phyloP scores from a whole-genome alignment of 1,140 invertebrate species.

The Chrysopa pallens region DNA sequence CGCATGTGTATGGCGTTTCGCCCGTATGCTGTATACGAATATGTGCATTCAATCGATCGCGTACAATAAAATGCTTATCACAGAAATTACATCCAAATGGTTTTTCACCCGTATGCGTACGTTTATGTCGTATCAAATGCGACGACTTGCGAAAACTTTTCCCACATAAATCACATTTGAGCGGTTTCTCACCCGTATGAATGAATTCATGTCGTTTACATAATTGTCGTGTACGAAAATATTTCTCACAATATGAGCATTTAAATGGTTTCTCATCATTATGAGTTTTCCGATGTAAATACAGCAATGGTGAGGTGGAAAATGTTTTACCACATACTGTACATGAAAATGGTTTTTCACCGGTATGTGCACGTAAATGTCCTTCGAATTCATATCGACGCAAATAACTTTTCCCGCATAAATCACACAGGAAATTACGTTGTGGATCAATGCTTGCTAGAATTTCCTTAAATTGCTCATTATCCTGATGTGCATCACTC shows the following conservation, averaged over 20 bases:
- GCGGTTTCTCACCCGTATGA: slow-evolving; percentile 43
- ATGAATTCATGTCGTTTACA: slow-evolving; percentile 31
- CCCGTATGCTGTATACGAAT: slow-evolving; percentile 3
- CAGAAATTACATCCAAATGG: slow-evolving; percentile 4
- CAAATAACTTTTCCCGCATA: slow-evolving; percentile 1
- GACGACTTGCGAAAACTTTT: slow-evolving; percentile 33
- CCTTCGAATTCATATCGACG: background rate
- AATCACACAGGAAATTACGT: background rate
- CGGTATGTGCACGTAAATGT: background rate
- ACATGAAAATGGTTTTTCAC: slow-evolving; percentile 3
- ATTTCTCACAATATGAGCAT: slow-evolving; percentile 7
- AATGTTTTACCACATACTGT: background rate
- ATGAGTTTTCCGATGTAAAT: background rate
- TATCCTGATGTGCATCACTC: background rate
- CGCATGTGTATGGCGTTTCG: slow-evolving; percentile 2
- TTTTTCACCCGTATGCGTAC: slow-evolving; percentile 8
- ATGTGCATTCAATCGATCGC: background rate
- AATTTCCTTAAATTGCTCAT: background rate
- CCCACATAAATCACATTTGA: slow-evolving; percentile 46
- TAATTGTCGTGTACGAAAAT: background rate
- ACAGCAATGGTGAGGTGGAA: background rate
- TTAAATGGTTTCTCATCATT: slow-evolving; percentile 8
- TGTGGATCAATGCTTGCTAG: background rate
- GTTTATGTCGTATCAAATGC: slow-evolving; percentile 6
- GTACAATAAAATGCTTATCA: slow-evolving; percentile 3